These are phyloP conservation scores for Yponomeuta evonymella DNA, from an alignment of 2,888 invertebrate species.

Conservation along the genomic window DNA sequence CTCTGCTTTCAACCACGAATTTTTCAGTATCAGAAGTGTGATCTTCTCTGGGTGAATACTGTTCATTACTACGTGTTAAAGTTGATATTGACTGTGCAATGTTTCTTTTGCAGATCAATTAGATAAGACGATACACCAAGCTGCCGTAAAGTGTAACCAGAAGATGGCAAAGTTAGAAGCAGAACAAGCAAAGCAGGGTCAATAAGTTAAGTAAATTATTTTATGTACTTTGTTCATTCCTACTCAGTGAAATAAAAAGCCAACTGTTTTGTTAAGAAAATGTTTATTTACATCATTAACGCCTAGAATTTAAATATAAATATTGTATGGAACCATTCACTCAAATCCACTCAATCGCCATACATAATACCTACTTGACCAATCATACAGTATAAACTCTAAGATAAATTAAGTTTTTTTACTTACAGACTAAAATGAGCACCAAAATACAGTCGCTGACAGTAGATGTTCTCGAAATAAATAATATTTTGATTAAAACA, in stretches of 20 bases:
- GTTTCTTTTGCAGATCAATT: slow-evolving; percentile 79
- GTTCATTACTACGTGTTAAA: neutral
- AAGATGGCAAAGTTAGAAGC: slow-evolving; percentile 61
- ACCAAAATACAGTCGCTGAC: slow-evolving; percentile 20
- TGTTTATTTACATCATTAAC: slow-evolving; percentile 67
- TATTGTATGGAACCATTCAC: slow-evolving; percentile 15
- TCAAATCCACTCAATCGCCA: slow-evolving; percentile 2
- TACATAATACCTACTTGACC: slow-evolving; percentile 24
- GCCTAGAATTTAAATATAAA: slow-evolving; percentile 37
- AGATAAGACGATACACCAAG: slow-evolving; percentile 84
- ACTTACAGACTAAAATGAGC: slow-evolving; percentile 28
- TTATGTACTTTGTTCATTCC: slow-evolving; percentile 18
- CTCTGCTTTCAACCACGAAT: too few relatives aligned
- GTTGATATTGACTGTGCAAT: slow-evolving; percentile 8
- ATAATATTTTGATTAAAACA: neutral
- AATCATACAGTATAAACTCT: slow-evolving; percentile 23
- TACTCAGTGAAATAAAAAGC: slow-evolving; percentile 26
- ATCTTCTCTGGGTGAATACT: too few relatives aligned
- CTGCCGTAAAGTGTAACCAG: slow-evolving; percentile 83
- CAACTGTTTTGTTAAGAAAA: slow-evolving; percentile 32
- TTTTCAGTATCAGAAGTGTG: too few relatives aligned
- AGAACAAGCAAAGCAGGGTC: slow-evolving; percentile 49
- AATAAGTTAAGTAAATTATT: slow-evolving; percentile 22
- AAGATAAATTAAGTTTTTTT: slow-evolving; percentile 21
- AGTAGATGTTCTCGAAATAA: neutral